Conservation (phyloP, 2,888 invertebrate species). For the Eupelmus urozonus region DNA sequence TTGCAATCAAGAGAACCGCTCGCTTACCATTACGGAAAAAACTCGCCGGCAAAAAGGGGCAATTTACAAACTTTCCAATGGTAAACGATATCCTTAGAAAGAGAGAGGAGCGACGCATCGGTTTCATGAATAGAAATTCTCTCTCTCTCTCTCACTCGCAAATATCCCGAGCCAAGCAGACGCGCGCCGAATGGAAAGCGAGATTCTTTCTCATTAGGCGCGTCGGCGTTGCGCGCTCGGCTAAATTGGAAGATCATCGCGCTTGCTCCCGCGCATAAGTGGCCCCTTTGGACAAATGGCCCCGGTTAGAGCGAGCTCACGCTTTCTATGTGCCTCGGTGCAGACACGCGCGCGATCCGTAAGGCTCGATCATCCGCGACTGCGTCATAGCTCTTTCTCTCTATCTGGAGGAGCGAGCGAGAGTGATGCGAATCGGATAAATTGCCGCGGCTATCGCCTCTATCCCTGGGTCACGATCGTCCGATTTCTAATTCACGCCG, state of each 20-base stretch:
- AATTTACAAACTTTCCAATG: conserved; percentile 51
- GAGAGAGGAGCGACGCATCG: not conserved
- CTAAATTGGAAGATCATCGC: conserved; percentile 36
- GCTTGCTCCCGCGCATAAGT: not conserved
- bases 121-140: conserved; percentile 52
- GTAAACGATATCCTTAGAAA: conserved; percentile 22
- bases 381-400: too few relatives aligned
- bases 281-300: conserved; percentile 14
- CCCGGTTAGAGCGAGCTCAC: too few relatives aligned
- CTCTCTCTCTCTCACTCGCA: not conserved
- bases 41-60: conserved; percentile 33
- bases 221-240: not conserved
- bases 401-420: too few relatives aligned
- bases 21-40: too few relatives aligned
- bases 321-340: too few relatives aligned
- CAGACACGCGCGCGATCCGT: too few relatives aligned
- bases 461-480: conserved; percentile 1
- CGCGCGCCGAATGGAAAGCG: conserved; percentile 16
- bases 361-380: too few relatives aligned
- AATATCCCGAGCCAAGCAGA: not conserved
- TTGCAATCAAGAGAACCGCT: conserved; percentile 20
- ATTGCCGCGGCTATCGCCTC: conserved; percentile 11
- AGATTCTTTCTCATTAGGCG: conserved; percentile 37
- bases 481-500: conserved; percentile 45
- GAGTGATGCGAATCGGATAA: conserved; percentile 26